Percentiles rank a stretch among this genome's conserved stretches.
Conservation (phyloP, 2,797 vertebrate species). For the Argentina silus region DNA sequence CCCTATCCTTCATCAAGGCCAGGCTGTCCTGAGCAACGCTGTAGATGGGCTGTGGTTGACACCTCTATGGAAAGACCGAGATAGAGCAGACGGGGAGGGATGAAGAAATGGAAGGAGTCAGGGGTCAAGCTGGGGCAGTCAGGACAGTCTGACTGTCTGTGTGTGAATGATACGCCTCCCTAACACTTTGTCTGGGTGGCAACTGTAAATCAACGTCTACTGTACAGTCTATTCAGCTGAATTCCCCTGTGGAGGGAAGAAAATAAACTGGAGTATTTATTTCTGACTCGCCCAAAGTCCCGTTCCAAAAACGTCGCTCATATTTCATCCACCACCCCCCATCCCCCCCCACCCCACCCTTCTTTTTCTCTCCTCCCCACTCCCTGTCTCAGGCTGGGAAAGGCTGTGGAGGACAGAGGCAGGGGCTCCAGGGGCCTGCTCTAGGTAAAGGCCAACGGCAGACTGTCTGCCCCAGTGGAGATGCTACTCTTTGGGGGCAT, state of each 20-base stretch:
- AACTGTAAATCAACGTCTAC: slow-evolving; percentile 12
- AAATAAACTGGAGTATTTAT: background rate
- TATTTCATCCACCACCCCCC: background rate
- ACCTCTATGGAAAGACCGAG: background rate
- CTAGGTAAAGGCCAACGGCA: background rate
- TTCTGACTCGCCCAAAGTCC: background rate
- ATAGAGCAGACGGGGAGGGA: background rate
- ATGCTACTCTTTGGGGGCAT: slow-evolving; percentile 18
- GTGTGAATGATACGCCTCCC: slow-evolving; percentile 14
- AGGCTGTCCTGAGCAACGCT: background rate
- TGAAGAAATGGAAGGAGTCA: no score
- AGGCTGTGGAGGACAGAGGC: background rate
- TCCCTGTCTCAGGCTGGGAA: background rate
- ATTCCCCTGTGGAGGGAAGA: slow-evolving; percentile 2
- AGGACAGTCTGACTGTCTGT: slow-evolving; percentile 11
- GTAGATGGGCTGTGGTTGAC: slow-evolving; percentile 2
- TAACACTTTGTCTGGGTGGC: slow-evolving; percentile 12
- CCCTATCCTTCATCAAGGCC: no score
- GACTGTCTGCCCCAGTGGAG: background rate
- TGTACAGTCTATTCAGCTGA: background rate
- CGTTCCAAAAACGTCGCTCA: background rate
- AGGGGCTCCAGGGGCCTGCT: background rate
- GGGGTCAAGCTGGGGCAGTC: slow-evolving; percentile 1
- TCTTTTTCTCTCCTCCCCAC: background rate
- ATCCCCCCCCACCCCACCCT: background rate